These are phyloP conservation scores for Eucidaris tribuloides DNA, from an alignment of 35 echinoderm and acorn worm genomes.

Conservation along the genomic window DNA sequence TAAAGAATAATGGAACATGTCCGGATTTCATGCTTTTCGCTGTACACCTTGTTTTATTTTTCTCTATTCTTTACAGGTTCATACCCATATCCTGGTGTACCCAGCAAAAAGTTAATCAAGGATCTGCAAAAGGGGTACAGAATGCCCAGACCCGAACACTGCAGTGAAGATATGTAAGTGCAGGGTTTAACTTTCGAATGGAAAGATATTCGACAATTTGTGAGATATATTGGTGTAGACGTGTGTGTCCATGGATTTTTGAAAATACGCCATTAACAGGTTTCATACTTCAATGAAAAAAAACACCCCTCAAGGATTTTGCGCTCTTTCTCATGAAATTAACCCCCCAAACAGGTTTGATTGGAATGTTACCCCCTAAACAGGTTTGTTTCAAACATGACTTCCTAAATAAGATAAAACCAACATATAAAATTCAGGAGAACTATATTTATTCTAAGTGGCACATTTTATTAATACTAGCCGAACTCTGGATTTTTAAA, in stretches of 20 bases:
- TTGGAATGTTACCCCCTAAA: neutral
- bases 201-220: neutral
- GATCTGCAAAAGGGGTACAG: constrained; percentile 66
- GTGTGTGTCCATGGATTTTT: neutral
- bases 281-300: neutral
- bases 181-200: neutral
- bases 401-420: too few relatives aligned
- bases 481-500: too few relatives aligned
- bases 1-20: neutral
- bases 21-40: neutral
- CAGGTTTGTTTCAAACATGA: too few relatives aligned
- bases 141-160: constrained; percentile 77
- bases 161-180: constrained; percentile 70
- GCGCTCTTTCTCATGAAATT: neutral
- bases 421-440: too few relatives aligned
- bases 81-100: constrained; percentile 80
- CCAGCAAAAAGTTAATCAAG: constrained; percentile 56
- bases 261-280: neutral
- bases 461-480: too few relatives aligned
- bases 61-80: constrained; percentile 35
- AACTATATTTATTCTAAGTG: too few relatives aligned
- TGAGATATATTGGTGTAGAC: neutral
- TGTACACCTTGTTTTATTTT: neutral
- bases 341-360: neutral
- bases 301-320: neutral